Base-by-base conservation (phyloP, 2,888 invertebrate species). In the Craniophora ligustri region DNA sequence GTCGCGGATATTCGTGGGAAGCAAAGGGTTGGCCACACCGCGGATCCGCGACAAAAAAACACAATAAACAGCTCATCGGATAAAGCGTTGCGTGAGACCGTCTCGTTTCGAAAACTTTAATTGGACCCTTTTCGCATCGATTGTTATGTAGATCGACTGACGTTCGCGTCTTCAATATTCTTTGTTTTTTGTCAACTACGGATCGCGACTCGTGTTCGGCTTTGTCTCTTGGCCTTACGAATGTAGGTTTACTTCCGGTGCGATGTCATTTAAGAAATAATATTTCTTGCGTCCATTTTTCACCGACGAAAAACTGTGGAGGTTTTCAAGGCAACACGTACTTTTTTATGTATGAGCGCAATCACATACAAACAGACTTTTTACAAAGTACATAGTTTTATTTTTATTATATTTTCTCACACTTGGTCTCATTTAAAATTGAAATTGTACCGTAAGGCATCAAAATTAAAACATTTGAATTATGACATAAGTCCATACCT, bases 1-100 rank as follows among this genome's bases (percentile, higher is more conserved):
- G 72, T 70, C 67, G 77, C 68, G 77, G 75, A 81, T 82, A 81
- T 81, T 79, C 85, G 86, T 86, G 85, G 81, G 86, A 86, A 86
- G 64, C 63, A 62, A 70, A 82, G 85, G 84, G 85, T 81, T 81
- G 64, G 56, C 21, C 56, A 45, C 44, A 38, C 51, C 69, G 76
- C 67, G 71, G 61, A 64, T 70, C 67, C 57, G 58, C 64, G 55
- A 50, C 65, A 78, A 81, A 82, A n/a, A 81, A 77, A 75, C 55
- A 41, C 41, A 55, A 46, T 59, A 68, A 55, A 61, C 68, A 68
- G 65, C 59, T 59, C 64, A 66, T 73, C 55, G 61, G 45, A 49
- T 57, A 41, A n/a, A 42, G 66, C 69, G 35, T 77, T 66, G 78
- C 77, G 80, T 82, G 80, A 82, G 81, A 80, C 68, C 65, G 62